Evolutionary conservation across 2,888 invertebrate genomes (phyloP).

Genomic region (Drosophila borborema): DNA sequence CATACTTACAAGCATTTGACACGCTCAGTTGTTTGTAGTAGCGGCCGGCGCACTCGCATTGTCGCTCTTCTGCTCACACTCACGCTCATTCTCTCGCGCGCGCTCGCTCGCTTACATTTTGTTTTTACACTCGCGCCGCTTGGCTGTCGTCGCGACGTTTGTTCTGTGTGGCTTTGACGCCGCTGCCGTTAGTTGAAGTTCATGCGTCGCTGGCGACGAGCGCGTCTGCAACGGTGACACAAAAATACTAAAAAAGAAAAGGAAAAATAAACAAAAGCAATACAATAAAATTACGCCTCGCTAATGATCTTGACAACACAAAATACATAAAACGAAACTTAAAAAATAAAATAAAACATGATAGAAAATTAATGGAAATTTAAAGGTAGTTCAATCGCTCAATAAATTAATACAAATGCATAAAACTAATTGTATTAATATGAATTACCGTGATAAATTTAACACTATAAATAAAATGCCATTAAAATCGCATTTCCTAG

Average conservation of each 20-base stretch:
- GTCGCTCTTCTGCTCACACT: conserved; percentile 14
- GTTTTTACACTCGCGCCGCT: conserved; percentile 22
- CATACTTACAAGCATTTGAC: conserved; percentile 2
- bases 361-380: background rate
- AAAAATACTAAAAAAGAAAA: conserved; percentile 4
- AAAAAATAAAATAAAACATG: conserved; percentile 1
- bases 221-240: conserved; percentile 43
- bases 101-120: conserved; percentile 22
- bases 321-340: conserved; percentile 11
- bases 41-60: conserved; percentile 18
- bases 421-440: background rate
- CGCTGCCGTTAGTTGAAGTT: conserved; percentile 63
- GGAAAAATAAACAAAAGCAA: conserved; percentile 1
- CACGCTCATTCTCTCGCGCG: conserved; percentile 6
- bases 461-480: conserved; percentile 8
- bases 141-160: conserved; percentile 10
- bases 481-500: conserved; percentile 34
- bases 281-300: conserved; percentile 10
- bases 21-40: conserved; percentile 20
- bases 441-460: conserved; percentile 27
- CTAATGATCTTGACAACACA: conserved; percentile 41
- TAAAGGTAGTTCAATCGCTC: conserved; percentile 6
- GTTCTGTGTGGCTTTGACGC: conserved; percentile 36
- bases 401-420: background rate
- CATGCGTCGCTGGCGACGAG: conserved; percentile 64